Evolutionary conservation across 2,888 invertebrate genomes (phyloP).

Genomic region (Apoda limacodes): DNA sequence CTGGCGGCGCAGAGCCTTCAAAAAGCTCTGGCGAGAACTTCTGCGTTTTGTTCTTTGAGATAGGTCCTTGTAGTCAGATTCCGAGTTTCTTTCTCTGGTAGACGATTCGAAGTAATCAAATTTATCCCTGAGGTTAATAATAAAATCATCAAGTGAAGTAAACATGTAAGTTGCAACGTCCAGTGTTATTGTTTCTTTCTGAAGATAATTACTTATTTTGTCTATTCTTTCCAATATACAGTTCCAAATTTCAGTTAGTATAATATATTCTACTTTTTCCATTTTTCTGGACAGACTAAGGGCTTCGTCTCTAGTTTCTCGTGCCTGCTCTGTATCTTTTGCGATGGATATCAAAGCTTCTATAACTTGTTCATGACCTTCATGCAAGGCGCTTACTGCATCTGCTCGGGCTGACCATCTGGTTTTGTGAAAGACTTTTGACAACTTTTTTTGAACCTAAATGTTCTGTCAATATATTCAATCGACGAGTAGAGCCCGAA

Average conservation of each 20-base stretch:
- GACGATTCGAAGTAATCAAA: conserved; percentile 21
- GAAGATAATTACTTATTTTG: conserved; percentile 20
- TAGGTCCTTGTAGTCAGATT: conserved; percentile 23
- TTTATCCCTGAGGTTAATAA: conserved; percentile 20
- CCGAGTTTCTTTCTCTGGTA: conserved; percentile 18
- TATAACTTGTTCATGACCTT: conserved; percentile 20
- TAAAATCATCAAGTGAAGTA: conserved; percentile 19
- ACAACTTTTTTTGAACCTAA: conserved; percentile 22
- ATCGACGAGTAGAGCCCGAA: conserved; percentile 16
- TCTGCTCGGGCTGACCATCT: conserved; percentile 26
- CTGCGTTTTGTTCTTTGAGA: conserved; percentile 23
- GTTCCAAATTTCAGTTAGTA: conserved; percentile 22
- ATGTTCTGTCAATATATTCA: conserved; percentile 13
- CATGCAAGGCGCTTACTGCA: conserved; percentile 20
- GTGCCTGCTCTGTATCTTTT: conserved; percentile 21
- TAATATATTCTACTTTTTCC: conserved; percentile 20
- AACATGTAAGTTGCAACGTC: conserved; percentile 22
- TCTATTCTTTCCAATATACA: conserved; percentile 20
- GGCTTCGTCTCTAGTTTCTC: conserved; percentile 22
- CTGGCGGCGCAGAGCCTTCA: conserved; percentile 18
- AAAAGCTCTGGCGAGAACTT: conserved; percentile 23
- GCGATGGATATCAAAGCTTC: conserved; percentile 22
- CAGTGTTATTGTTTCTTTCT: conserved; percentile 23
- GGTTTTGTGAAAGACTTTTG: conserved; percentile 23
- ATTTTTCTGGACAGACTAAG: conserved; percentile 17